Evolutionary conservation across 2,113 vertebrate genomes (phyloP).

Genomic region (Echinops telfairi): DNA sequence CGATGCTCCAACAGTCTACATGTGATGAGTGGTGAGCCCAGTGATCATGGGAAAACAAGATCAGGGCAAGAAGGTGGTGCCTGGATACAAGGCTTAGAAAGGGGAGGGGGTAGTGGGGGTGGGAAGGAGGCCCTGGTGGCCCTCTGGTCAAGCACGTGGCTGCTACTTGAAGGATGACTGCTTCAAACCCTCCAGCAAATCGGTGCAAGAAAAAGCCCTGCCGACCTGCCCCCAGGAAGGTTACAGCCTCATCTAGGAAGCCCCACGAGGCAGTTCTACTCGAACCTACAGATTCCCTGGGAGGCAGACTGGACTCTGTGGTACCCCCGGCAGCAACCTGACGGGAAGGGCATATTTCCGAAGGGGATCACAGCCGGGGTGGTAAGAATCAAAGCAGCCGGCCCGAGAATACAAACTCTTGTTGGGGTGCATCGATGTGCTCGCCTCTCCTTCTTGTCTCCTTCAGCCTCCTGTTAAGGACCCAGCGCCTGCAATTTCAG

Average conservation of each 20-base stretch:
- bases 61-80: not conserved
- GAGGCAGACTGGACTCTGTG: not conserved
- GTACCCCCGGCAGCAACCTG: not conserved
- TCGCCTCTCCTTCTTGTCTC: not conserved
- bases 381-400: not conserved
- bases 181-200: not conserved
- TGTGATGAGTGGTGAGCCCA: no score
- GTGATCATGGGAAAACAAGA: not conserved
- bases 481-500: not conserved
- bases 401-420: no score
- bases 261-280: not conserved
- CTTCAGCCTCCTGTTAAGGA: not conserved
- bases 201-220: not conserved
- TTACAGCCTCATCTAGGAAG: not conserved
- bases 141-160: not conserved
- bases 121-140: not conserved
- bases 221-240: not conserved
- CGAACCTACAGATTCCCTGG: not conserved
- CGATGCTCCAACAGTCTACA: not conserved
- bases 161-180: not conserved
- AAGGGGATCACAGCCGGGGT: no score
- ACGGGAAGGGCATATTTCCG: not conserved
- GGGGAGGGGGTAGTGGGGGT: not conserved
- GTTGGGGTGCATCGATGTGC: not conserved
- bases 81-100: not conserved